These are phyloP conservation scores for Tolmerus cingulatus DNA, from an alignment of 2,888 invertebrate genomes.

Conservation along the genomic window DNA sequence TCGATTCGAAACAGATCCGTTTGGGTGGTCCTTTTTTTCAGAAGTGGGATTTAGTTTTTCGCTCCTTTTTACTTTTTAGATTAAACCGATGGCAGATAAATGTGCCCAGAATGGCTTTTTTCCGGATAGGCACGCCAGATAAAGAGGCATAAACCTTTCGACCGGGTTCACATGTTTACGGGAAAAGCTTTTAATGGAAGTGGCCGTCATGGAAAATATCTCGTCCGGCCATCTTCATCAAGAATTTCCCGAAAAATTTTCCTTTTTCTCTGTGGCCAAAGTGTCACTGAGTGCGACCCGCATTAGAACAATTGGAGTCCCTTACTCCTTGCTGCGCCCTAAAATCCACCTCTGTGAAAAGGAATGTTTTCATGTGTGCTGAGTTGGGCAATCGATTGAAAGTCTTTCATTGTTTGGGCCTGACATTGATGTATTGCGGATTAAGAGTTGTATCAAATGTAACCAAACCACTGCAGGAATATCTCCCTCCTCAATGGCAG, in stretches of 20 bases:
- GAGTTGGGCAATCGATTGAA: slow-evolving; percentile 33
- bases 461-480: neutral
- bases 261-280: neutral
- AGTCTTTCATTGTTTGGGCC: slow-evolving; percentile 30
- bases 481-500: neutral
- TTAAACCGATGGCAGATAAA: slow-evolving; percentile 23
- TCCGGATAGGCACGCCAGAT: neutral
- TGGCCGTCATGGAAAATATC: neutral
- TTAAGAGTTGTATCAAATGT: slow-evolving; percentile 53
- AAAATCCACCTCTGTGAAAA: neutral
- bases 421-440: slow-evolving; percentile 63
- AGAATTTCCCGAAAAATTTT: neutral
- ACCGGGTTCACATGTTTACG: neutral
- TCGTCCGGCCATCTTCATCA: neutral
- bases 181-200: slow-evolving; percentile 12
- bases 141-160: neutral
- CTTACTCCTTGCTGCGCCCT: neutral
- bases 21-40: neutral
- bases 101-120: neutral
- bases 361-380: slow-evolving; percentile 1
- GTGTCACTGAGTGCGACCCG: neutral
- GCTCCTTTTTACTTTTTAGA: neutral
- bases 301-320: neutral
- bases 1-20: slow-evolving; percentile 6
- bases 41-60: neutral